Base-by-base conservation (phyloP, 2,113 vertebrate genomes). In the Solea solea region DNA sequence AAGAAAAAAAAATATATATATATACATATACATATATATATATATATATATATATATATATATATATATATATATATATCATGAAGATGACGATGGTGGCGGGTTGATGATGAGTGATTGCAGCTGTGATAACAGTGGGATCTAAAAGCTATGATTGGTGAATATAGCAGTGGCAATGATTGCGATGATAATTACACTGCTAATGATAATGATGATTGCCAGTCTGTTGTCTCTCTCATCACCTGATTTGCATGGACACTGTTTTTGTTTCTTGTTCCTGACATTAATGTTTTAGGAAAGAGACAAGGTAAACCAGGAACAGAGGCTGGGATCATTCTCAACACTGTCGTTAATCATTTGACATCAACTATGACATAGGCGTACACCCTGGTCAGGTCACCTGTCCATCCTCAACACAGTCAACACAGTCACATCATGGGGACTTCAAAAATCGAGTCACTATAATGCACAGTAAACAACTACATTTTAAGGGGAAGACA, bases 191-290 rank as follows among this genome's bases (percentile, higher is more conserved):
- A 84, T 82, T 46, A 49, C 41, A 7, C 14, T 2, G 6, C 48
- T 85, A 78, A 86, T 69, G 69, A 80, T 71, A 72, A 75, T 74
- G 34, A 76, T 65, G 59, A 70, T 74, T 73, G 25, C 50, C 54
- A 60, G 61, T 34, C 63, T 54, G 54, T 55, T 67, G 25, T 68
- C 44, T 62, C 48, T 48, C 25, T 40, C 64, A 8, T 46, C 44
- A 8, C 7, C 28, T 65, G 8, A 51, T 68, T 10, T 63, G 12
- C 28, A 56, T 50, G n/a, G 11, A 64, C 28, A 21, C n/a, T 8
- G 64, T 55, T 67, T 50, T 57, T 46, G 21, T 14, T 28, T 9
- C 9, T 15, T 28, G 65, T 21, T 52, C n/a, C 16, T n/a, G 21
- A 21, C 44, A 54, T 50, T 42, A 46, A 28, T 45, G 42, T 14